Base-by-base conservation (phyloP, 2,113 vertebrate species). In the Gopherus evgoodei region DNA sequence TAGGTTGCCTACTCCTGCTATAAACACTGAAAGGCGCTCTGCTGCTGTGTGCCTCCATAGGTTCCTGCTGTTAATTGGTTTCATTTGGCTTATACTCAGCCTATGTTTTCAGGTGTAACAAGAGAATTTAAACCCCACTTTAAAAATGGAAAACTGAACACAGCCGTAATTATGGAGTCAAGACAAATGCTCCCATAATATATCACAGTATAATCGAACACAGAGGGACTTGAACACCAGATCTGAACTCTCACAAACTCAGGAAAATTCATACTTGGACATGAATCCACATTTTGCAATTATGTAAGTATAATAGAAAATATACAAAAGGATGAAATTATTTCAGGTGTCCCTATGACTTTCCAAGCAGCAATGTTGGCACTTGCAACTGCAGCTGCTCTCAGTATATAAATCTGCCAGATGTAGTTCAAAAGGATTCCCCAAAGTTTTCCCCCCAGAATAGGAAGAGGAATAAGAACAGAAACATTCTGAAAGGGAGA, bases 361-460 rank as follows among this genome's bases (percentile, higher is more conserved):
- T 92, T 96, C 96, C 91, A 84, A 94, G 42, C 56, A 93, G 24
- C 78, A 78, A 81, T 91, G 22, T 87, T 96, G 97, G 84, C 31
- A 0, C 86, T 96, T 91, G 81, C 62, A 87, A 88, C 38, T 53
- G 50, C 86, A 96, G 83, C 75, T 78, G 0, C 57, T 80, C 69
- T 49, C 83, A 89, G 85, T 88, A 62, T 88, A 95, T 86, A 90
- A 96, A 94, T 87, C 87, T 42, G 3, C 65, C 84, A 84, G 76
- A 69, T 86, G 83, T 80, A 95, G 96, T 96, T 94, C 83, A 86
- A 97, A 89, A 97, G 86, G 81, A 87, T 95, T 91, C 91, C 95
- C 94, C 91, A 24, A 93, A 96, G 87, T 92, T 89, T 95, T 96
- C 93, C 94, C 90, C 17, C 17, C 25, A 17, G 81, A 83, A 89